These are phyloP conservation scores for Criorhina ranunculi DNA, from an alignment of 2,888 invertebrate genomes.

Conservation along the genomic window DNA sequence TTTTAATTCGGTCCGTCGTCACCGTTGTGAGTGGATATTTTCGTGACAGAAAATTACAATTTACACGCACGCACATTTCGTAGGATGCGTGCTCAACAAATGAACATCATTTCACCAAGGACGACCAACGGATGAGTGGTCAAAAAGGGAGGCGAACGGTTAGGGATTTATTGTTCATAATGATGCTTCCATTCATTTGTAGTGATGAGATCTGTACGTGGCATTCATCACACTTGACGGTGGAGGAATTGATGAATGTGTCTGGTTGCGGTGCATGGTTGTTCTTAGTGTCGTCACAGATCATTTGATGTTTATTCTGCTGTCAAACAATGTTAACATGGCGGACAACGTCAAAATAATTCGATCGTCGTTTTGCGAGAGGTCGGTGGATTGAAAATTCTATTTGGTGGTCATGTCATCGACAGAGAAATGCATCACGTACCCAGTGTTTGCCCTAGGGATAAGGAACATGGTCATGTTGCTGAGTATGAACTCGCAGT, in stretches of 20 bases:
- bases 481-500: too few species aligned
- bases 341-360: too few species aligned
- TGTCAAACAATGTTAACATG: too few species aligned
- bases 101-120: background rate
- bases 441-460: too few species aligned
- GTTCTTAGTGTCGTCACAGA: background rate
- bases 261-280: background rate
- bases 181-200: conserved; percentile 42
- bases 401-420: too few species aligned
- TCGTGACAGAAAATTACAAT: conserved; percentile 22
- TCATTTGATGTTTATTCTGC: background rate
- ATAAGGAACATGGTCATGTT: too few species aligned
- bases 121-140: background rate
- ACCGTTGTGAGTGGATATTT: conserved; percentile 18
- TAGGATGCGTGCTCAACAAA: conserved; percentile 41
- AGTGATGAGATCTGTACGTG: conserved; percentile 18
- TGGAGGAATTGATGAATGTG: conserved; percentile 26
- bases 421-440: too few species aligned
- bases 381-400: too few species aligned
- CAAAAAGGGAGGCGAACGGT: background rate
- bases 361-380: too few species aligned
- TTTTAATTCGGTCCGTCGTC: conserved; percentile 43
- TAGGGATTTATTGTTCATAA: conserved; percentile 36
- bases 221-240: conserved; percentile 18
- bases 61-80: conserved; percentile 16